Conservation (phyloP, 1,140 invertebrate species). For the Musca domestica region DNA sequence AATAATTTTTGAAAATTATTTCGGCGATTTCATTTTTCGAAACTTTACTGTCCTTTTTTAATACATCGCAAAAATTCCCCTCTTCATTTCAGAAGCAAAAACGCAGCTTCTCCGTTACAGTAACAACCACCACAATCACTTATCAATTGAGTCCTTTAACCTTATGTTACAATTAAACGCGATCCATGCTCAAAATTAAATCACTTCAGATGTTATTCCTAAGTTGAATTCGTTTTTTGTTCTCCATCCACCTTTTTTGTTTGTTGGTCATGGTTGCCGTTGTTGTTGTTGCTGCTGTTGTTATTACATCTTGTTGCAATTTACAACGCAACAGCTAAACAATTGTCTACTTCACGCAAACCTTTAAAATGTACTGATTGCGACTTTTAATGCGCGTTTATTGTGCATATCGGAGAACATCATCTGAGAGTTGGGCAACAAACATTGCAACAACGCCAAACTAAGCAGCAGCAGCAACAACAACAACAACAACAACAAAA, state of each 20-base stretch:
- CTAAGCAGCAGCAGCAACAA: not conserved
- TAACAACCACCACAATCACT: not conserved
- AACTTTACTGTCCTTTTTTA: too few relatives aligned
- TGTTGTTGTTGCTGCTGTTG: not conserved
- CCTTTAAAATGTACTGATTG: constrained; percentile 13
- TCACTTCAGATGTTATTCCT: constrained; percentile 3
- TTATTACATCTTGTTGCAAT: constrained; percentile 15
- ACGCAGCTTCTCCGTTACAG: too few relatives aligned
- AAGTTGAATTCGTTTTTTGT: too few relatives aligned
- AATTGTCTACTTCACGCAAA: constrained; percentile 21
- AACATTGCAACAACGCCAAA: too few relatives aligned
- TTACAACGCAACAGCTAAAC: constrained; percentile 15
- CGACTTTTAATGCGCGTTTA: constrained; percentile 7
- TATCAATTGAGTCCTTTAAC: constrained; percentile 19
- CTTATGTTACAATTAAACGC: constrained; percentile 17
- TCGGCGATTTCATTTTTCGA: too few relatives aligned
- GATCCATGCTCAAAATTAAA: constrained; percentile 17
- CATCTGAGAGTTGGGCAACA: not conserved
- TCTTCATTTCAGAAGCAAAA: too few relatives aligned
- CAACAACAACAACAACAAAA: not conserved
- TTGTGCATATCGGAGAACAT: constrained; percentile 6
- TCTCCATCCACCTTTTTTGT: not conserved
- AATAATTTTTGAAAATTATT: too few relatives aligned
- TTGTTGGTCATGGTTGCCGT: not conserved
- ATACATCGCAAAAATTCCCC: too few relatives aligned